A percentile compares a stretch with the other conserved stretches of the same genome.
Evolutionary conservation across 2,113 vertebrate genomes (phyloP).

Genomic region (Meriones unguiculatus): DNA sequence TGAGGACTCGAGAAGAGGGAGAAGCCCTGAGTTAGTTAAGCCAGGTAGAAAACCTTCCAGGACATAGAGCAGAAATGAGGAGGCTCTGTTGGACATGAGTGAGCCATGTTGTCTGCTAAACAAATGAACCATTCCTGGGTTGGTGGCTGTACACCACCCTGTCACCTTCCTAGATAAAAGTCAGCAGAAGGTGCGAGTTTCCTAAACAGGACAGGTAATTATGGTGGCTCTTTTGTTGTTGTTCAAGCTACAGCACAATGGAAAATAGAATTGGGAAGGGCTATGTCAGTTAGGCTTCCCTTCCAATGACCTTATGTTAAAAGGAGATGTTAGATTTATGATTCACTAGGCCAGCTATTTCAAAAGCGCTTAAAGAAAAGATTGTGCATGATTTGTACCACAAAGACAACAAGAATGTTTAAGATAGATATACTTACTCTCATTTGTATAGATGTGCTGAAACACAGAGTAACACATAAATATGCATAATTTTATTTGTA

Average conservation of each 20-base stretch:
- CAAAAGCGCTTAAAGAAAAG: neutral
- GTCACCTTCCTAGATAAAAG: neutral
- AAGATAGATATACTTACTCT: neutral
- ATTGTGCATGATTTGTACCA: neutral
- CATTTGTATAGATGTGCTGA: neutral
- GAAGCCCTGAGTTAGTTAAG: neutral
- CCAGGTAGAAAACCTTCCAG: neutral
- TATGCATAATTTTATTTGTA: neutral
- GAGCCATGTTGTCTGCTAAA: neutral
- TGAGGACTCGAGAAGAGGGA: neutral
- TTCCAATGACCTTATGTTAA: neutral
- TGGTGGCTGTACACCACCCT: neutral
- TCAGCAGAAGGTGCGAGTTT: neutral
- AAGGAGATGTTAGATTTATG: slow-evolving; percentile 43
- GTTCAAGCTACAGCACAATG: neutral
- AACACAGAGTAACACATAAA: neutral
- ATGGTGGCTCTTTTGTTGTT: neutral
- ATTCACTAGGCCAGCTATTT: neutral
- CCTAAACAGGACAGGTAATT: neutral
- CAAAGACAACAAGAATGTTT: neutral
- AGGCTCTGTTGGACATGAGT: neutral
- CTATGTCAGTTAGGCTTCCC: neutral
- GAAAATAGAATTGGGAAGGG: neutral
- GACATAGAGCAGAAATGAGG: neutral
- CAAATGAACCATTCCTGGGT: neutral